Percentiles rank a stretch among this genome's conserved stretches.
These are phyloP conservation scores for Propsilocerus akamusi DNA, from an alignment of 1,140 invertebrate genomes.

Conservation along the genomic window DNA sequence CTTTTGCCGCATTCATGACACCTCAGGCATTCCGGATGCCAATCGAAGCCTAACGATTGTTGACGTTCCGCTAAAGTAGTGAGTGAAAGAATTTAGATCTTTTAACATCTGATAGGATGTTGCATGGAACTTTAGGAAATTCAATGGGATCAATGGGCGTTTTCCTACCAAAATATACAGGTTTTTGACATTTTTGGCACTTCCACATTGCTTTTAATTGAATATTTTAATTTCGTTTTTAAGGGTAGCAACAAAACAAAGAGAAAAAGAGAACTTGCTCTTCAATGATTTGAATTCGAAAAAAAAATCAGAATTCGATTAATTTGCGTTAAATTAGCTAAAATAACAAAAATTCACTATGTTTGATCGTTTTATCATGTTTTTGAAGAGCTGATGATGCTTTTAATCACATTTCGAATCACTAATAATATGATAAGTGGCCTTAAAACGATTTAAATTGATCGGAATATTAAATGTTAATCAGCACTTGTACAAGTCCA, in stretches of 20 bases:
- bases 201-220: conserved; percentile 45
- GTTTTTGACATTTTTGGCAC: conserved; percentile 72
- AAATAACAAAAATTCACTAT: background rate
- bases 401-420: background rate
- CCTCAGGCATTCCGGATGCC: conserved; percentile 78
- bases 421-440: too few relatives aligned
- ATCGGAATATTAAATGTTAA: too few relatives aligned
- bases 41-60: conserved; percentile 79
- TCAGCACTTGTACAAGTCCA: too few relatives aligned
- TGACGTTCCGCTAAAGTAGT: conserved; percentile 64
- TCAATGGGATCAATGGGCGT: background rate
- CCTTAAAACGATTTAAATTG: too few relatives aligned
- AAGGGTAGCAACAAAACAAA: background rate
- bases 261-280: too few relatives aligned
- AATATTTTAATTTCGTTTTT: background rate
- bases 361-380: background rate
- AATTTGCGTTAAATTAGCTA: background rate
- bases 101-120: background rate
- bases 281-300: background rate
- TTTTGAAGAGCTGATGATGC: conserved; percentile 1
- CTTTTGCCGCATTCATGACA: conserved; percentile 83
- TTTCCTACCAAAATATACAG: conserved; percentile 61
- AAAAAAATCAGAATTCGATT: background rate
- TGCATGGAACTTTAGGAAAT: background rate
- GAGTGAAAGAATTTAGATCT: conserved; percentile 8